A percentile compares a stretch with the other conserved stretches of the same genome.
Evolutionary conservation across 2,888 invertebrate species (phyloP).

Genomic region (Hypolimnas misippus): DNA sequence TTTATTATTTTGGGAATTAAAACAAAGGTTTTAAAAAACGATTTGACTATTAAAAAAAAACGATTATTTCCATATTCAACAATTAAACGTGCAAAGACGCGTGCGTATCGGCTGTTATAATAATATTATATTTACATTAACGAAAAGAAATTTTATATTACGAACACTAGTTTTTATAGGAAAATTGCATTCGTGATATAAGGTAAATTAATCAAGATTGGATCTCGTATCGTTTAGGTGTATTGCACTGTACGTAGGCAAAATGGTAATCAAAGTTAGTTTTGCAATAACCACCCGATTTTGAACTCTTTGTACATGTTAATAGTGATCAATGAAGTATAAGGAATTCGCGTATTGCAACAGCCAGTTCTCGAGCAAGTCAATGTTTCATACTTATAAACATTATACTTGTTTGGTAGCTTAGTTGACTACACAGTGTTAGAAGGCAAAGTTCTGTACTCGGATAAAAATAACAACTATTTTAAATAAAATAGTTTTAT

Average conservation of each 20-base stretch:
- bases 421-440: conserved; percentile 75
- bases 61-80: too few relatives aligned
- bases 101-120: too few relatives aligned
- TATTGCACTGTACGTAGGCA: conserved; percentile 62
- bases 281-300: conserved; percentile 45
- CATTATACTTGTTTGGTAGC: conserved; percentile 72
- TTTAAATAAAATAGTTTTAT: background rate
- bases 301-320: conserved; percentile 43
- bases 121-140: background rate
- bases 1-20: too few relatives aligned
- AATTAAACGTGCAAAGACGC: too few relatives aligned
- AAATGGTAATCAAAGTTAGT: conserved; percentile 55
- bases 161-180: conserved; percentile 20
- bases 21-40: too few relatives aligned
- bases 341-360: conserved; percentile 60
- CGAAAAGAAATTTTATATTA: conserved; percentile 7
- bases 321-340: conserved; percentile 44
- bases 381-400: conserved; percentile 77
- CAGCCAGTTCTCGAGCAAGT: conserved; percentile 65
- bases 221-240: conserved; percentile 56
- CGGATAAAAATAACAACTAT: conserved; percentile 9
- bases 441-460: conserved; percentile 70
- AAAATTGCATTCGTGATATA: conserved; percentile 34
- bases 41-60: too few relatives aligned
- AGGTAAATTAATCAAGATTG: conserved; percentile 52